Evolutionary conservation across 1,140 invertebrate species (phyloP), one percentile per base, ranked within the genome.

Genomic region (Orius laevigatus): DNA sequence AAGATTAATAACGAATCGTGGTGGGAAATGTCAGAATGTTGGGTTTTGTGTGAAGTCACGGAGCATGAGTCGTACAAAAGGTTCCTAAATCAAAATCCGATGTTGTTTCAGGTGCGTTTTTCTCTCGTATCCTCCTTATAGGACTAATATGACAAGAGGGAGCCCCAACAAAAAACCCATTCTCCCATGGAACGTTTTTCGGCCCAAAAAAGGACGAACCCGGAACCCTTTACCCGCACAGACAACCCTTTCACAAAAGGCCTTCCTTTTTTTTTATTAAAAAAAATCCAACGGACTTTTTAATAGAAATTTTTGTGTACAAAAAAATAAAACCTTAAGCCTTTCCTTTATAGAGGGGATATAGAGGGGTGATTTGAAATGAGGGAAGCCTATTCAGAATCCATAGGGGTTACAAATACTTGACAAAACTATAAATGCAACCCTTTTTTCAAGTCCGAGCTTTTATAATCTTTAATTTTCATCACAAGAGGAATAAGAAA

Each of bases 391-490:
- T 39, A 43, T 47, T 49, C 33, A 49, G 33, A 38, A 36, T 34
- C 46, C 41, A 42, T 42, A 53, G 47, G 51, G 51, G 20, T 53
- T 46, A 46, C 38, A 53, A 53, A 53, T 53, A 53, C 51, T 53
- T 43, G 51, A 51, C 50, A 51, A 47, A 46, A 46, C 43, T 51
- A 46, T 44, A 51, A 53, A 53, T 44, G 46, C 47, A 53, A 53
- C 51, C 51, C 51, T 53, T 53, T 53, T 16, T 19, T 33, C 16
- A 48, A 48, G 33, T 48, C 46, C 46, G 39, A 39, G 31, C 31
- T 46, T 53, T 49, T 53, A 49, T 53, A 49, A 49, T 53, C 47
- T 48, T 53, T 20, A 53, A 53, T 49, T 53, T 53, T 53, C 42
- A 53, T 53, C 47, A 44, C 38, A 48, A 48, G 43, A 48, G 48